Evolutionary conservation across 1,140 invertebrate genomes (phyloP), one percentile per base, ranked within the genome.

Genomic region (Atopsyche davidsoni): DNA sequence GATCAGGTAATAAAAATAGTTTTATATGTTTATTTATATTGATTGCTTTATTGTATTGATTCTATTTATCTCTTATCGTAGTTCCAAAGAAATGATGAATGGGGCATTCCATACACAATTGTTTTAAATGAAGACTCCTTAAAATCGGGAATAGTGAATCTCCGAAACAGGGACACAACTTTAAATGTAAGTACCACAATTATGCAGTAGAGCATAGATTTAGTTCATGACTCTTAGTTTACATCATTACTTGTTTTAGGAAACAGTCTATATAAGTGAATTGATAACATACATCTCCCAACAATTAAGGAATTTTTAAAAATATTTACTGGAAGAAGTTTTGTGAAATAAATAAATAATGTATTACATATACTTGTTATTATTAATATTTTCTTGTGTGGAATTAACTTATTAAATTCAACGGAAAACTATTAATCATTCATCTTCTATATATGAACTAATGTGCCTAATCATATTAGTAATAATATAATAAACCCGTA

Each of bases 161-260:
- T 92, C 49, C 71, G 82, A 24, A 86, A 76, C 62, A 76, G 87
- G 55, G 84, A 85, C 59, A 90, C 87, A 3, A 85, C 82, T 47
- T 67, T 88, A 18, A 64, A 61, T 63, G 70, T 72, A 64, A 46
- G 11, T 53, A n/a, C n/a, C n/a, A n/a, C 23, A 23, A 34, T 18
- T 21, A 25, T 40, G 45, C 69, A 72, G 70, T 68, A 72, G 60
- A 64, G 69, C 62, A 55, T 71, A 10, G 68, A 73, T 46, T 36
- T 73, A 7, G 10, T 38, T 10, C 7, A 17, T n/a, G n/a, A 34
- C 31, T 36, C 25, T 35, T 28, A 22, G 43, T 51, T 52, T 39
- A 11, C 10, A 38, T 57, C n/a, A n/a, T 55, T 34, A 44, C 59
- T 51, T 38, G 31, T 72, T 73, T 51, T 67, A 75, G 73, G 73